phyloP scores from a whole-genome alignment of 2,888 invertebrate genomes.

The Aphidius colemani region DNA sequence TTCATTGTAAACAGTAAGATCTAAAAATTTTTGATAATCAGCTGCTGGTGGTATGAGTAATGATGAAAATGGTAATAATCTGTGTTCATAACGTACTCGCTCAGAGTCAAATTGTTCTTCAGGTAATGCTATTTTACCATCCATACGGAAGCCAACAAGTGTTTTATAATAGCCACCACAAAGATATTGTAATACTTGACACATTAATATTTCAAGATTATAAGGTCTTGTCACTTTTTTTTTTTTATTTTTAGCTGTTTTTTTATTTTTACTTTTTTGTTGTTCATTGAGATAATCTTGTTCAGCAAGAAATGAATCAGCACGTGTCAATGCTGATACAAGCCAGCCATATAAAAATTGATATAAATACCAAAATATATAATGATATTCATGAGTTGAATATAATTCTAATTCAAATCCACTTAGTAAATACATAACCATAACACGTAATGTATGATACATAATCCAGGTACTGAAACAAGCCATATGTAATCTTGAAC shows the following conservation, averaged over 20 bases:
- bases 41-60: constrained; percentile 89
- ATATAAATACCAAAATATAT: constrained; percentile 95
- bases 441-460: constrained; percentile 88
- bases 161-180: constrained; percentile 90
- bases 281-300: constrained; percentile 68
- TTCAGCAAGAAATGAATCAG: constrained; percentile 81
- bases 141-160: constrained; percentile 85
- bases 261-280: constrained; percentile 58
- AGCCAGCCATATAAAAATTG: constrained; percentile 95
- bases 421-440: constrained; percentile 91
- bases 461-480: constrained; percentile 95
- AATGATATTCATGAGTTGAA: constrained; percentile 94
- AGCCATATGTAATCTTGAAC: constrained; percentile 74
- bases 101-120: constrained; percentile 91
- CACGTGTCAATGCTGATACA: constrained; percentile 86
- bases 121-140: constrained; percentile 84
- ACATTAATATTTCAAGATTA: constrained; percentile 82
- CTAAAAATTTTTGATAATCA: constrained; percentile 85
- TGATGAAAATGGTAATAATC: constrained; percentile 87
- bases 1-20: constrained; percentile 69
- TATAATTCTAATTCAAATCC: constrained; percentile 96
- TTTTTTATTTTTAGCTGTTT: constrained; percentile 67
- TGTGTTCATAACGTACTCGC: constrained; percentile 91
- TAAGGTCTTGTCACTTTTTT: constrained; percentile 73
- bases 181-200: constrained; percentile 91